phyloP scores from a whole-genome alignment of 53 echinoderm and acorn worm genomes.

The Patiria pectinifera region DNA sequence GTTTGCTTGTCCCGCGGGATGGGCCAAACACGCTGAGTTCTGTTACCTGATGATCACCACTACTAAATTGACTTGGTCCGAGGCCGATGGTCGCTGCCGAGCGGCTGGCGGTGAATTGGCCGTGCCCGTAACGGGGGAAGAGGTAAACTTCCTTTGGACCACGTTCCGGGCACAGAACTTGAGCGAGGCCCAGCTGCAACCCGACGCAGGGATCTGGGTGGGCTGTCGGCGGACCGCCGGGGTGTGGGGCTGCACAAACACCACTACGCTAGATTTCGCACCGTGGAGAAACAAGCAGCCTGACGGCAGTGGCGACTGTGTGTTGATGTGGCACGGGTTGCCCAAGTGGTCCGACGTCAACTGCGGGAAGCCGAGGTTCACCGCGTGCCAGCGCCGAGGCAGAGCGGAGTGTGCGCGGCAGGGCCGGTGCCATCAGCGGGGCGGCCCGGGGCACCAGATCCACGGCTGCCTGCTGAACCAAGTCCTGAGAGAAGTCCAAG shows the following conservation, averaged over 20 bases:
- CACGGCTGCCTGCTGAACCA: slow-evolving; percentile 12
- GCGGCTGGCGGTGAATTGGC: not conserved
- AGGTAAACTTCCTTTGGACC: not conserved
- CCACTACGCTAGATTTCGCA: not conserved
- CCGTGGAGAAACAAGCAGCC: not conserved
- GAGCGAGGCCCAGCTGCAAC: not conserved
- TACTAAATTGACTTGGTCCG: not conserved
- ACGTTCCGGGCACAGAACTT: slow-evolving; percentile 7
- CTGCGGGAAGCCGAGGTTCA: not conserved
- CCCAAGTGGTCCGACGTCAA: not conserved
- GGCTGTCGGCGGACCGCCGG: not conserved
- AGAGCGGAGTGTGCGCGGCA: not conserved
- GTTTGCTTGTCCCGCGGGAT: not conserved
- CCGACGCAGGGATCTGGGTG: not conserved
- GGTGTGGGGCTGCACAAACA: not conserved
- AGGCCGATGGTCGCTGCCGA: not conserved
- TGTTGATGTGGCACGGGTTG: not conserved
- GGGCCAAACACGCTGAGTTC: not conserved
- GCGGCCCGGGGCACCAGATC: not conserved
- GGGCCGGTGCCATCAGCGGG: not conserved
- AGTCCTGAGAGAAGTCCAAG: slow-evolving; percentile 2
- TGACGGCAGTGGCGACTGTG: not conserved
- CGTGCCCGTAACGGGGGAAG: not conserved
- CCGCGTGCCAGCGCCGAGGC: not conserved
- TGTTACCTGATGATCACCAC: not conserved